Evolutionary conservation across 2,113 vertebrate species (phyloP).

Genomic region (Hipposideros armiger): DNA sequence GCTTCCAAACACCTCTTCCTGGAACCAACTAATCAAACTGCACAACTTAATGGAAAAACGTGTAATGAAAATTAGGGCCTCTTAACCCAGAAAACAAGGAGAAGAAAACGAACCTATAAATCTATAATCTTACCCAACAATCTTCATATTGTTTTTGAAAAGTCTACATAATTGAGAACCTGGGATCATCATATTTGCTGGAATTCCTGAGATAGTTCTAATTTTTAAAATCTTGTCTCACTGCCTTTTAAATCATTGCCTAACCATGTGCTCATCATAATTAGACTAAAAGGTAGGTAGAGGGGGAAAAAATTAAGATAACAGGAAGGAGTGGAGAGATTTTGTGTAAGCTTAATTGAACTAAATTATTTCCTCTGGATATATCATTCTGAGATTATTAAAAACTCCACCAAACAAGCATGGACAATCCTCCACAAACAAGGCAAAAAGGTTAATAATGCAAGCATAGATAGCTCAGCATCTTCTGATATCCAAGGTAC

Average conservation of each 20-base stretch:
- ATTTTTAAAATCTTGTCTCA: constrained; percentile 8
- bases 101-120: constrained; percentile 24
- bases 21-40: constrained; percentile 9
- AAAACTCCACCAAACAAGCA: background rate
- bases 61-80: background rate
- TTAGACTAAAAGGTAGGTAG: background rate
- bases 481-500: background rate
- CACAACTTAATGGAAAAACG: constrained; percentile 3
- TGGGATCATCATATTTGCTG: background rate
- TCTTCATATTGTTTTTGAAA: background rate
- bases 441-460: background rate
- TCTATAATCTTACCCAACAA: background rate
- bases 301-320: background rate
- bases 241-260: background rate
- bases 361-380: constrained; percentile 35
- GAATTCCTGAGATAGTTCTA: background rate
- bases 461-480: background rate
- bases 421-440: background rate
- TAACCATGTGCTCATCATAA: background rate
- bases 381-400: constrained; percentile 18
- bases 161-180: background rate
- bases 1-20: background rate
- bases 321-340: background rate
- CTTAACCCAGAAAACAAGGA: constrained; percentile 18
- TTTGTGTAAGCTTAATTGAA: constrained; percentile 27